Base-by-base conservation (phyloP, 2,797 vertebrate species). In the Paedocypris micromegethes region DNA sequence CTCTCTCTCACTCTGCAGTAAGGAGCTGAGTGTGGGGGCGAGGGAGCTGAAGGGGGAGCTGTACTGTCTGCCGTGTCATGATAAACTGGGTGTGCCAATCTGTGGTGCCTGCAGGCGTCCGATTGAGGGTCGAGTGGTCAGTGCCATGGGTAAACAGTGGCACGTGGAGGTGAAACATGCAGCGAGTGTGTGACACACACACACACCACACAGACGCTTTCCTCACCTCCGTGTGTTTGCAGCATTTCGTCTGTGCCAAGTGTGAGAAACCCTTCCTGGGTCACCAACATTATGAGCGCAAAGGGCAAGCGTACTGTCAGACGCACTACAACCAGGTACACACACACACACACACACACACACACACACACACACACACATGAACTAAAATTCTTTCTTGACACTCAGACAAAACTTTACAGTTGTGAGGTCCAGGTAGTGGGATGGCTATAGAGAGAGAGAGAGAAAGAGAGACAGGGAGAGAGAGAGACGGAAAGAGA, bases 141-240 rank as follows among this genome's bases (percentile, higher is more conserved):
- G 97, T n/a, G 96, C 96, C 65, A 94, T 98, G 95, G 96, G 95
- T 66, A 99, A 99, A 76, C 95, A 98, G 74, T 99, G 96, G 96
- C 96, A 99, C 0, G 95, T 98, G 76, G 96, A 99, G 94, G 96
- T 23, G 23, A 23, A 23, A 23, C 23, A 23, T 1, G 23, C 23
- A 23, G 23, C 23, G 23, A 23, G n/a, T 99, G 84, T 5, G 64
- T 57, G 54, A 45, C 47, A 2, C 5, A 38, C 65, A 58, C 66
- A 57, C 2, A 7, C 7, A 3, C 4, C 37, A 58, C 7, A 9
- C 58, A 38, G 7, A 53, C 6, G 4, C 6, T 42, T 46, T 40
- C 2, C 37, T 8, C 42, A 59, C 46, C 6, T 9, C 47, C 23
- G 84, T 90, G 86, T 80, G 61, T 84, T 90, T 80, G 46, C 81